These are phyloP conservation scores for Notiomystis cincta DNA, from an alignment of 2,113 vertebrate species.

Conservation along the genomic window DNA sequence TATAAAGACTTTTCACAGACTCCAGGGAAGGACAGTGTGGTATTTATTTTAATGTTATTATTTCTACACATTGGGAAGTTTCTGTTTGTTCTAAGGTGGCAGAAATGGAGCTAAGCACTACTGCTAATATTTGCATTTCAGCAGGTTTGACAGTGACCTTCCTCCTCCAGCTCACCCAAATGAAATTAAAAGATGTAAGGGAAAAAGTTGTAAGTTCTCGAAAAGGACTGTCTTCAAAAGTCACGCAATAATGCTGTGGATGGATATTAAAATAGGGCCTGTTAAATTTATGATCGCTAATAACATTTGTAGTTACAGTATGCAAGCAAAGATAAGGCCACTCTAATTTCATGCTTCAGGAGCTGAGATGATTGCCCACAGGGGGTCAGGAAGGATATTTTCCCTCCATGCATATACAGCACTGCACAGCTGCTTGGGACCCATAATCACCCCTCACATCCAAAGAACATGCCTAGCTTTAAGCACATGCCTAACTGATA, in stretches of 20 bases:
- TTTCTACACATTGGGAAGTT: background rate
- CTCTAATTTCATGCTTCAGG: slow-evolving; percentile 69
- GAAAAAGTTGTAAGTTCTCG: background rate
- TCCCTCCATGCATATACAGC: background rate
- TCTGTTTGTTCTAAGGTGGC: slow-evolving; percentile 34
- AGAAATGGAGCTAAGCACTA: background rate
- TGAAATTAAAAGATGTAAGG: slow-evolving; percentile 34
- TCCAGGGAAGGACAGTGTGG: background rate
- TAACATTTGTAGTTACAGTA: slow-evolving; percentile 65
- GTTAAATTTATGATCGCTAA: slow-evolving; percentile 61
- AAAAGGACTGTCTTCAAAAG: slow-evolving; percentile 18
- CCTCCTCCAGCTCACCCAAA: background rate
- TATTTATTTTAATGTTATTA: slow-evolving; percentile 30
- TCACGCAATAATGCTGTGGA: background rate
- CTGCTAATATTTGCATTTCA: slow-evolving; percentile 51
- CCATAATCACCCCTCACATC: background rate
- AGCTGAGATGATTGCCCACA: slow-evolving; percentile 60
- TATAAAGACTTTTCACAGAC: background rate
- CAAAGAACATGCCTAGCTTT: background rate
- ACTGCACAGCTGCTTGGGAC: background rate
- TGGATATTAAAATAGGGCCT: slow-evolving; percentile 44
- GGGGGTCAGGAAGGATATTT: slow-evolving; percentile 61
- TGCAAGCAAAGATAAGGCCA: slow-evolving; percentile 65
- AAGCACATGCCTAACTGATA: background rate
- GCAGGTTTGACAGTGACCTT: background rate